Evolutionary conservation across 35 echinoderm and acorn worm species (phyloP).

Genomic region (Patiria miniata): DNA sequence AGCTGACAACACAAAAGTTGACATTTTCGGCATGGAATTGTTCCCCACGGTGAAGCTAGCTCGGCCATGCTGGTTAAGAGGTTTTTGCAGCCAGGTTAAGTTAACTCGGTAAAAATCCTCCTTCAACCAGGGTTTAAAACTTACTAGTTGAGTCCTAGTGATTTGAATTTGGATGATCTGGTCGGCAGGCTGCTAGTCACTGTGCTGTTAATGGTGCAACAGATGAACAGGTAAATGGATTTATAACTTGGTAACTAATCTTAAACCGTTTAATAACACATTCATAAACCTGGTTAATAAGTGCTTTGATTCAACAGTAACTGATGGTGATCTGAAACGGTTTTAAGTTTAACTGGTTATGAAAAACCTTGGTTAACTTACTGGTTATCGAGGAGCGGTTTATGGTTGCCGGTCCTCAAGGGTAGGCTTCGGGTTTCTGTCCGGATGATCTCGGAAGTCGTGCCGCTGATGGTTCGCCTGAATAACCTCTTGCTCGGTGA

Average conservation of each 20-base stretch:
- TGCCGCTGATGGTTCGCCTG: slow-evolving; percentile 84
- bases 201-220: slow-evolving; percentile 2
- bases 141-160: slow-evolving; percentile 55
- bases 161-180: slow-evolving; percentile 42
- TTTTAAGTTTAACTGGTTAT: no score
- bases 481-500: slow-evolving; percentile 85
- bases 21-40: neutral
- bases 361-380: slow-evolving; percentile 11
- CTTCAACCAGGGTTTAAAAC: slow-evolving; percentile 17
- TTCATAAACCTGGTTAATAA: neutral
- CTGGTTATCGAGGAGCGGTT: slow-evolving; percentile 44
- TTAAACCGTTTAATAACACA: neutral
- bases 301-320: neutral
- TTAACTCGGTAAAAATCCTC: neutral
- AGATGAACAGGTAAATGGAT: no score
- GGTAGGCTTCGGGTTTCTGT: slow-evolving; percentile 82
- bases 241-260: no score
- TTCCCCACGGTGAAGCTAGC: neutral
- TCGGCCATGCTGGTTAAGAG: slow-evolving; percentile 1
- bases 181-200: slow-evolving; percentile 7
- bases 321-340: neutral
- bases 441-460: slow-evolving; percentile 76
- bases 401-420: slow-evolving; percentile 54
- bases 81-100: slow-evolving; percentile 15
- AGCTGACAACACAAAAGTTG: neutral